A percentile compares a stretch with the other conserved stretches of the same genome.
phyloP scores from a whole-genome alignment of 2,888 invertebrate species.

The Mimachlamys varia region DNA sequence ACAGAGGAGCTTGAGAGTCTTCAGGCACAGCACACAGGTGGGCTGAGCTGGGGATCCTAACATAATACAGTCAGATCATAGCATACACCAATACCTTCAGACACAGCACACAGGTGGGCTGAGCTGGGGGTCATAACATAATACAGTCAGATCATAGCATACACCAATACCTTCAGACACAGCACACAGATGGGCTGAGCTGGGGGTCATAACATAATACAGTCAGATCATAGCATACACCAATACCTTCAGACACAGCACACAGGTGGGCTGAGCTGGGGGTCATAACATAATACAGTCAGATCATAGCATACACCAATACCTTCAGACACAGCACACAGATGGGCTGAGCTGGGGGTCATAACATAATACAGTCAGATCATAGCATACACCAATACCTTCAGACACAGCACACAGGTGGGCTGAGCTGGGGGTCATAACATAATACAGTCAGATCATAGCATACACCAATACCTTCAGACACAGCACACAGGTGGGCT shows the following conservation, averaged over 20 bases:
- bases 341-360: slow-evolving; percentile 48
- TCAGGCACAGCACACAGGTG: slow-evolving; percentile 69
- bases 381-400: too few species aligned
- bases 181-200: slow-evolving; percentile 68
- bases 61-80: slow-evolving; percentile 68
- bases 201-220: too few species aligned
- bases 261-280: slow-evolving; percentile 48
- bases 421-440: slow-evolving; percentile 69
- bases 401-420: slow-evolving; percentile 62
- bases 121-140: background rate
- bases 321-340: slow-evolving; percentile 53
- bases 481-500: slow-evolving; percentile 55
- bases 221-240: too few species aligned
- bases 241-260: too few species aligned
- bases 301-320: too few species aligned
- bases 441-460: too few species aligned
- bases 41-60: slow-evolving; percentile 19
- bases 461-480: slow-evolving; percentile 56
- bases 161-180: too few species aligned
- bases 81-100: too few species aligned
- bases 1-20: slow-evolving; percentile 71
- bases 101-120: slow-evolving; percentile 68
- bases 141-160: too few species aligned
- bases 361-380: background rate
- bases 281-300: too few species aligned